Evolutionary conservation across 2,888 invertebrate species (phyloP).

Genomic region (Cataglyphis cursor): DNA sequence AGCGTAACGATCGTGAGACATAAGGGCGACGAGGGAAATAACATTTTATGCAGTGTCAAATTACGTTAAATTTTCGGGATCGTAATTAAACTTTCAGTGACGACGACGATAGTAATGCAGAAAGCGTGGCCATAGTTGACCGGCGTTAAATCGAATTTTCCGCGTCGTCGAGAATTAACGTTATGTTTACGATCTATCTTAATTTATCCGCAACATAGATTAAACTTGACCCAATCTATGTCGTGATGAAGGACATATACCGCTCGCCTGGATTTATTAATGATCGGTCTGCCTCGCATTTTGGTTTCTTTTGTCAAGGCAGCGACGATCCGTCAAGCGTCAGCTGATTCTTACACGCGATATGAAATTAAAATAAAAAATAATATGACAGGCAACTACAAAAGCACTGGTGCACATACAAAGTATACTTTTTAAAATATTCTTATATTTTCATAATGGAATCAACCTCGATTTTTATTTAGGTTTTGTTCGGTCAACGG

Average conservation of each 20-base stretch:
- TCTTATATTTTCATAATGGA: neutral
- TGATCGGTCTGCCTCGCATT: slow-evolving; percentile 46
- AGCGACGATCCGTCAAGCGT: slow-evolving; percentile 56
- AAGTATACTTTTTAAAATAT: neutral
- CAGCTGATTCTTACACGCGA: slow-evolving; percentile 17
- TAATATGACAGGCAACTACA: neutral
- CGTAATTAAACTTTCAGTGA: slow-evolving; percentile 45
- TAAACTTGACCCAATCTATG: slow-evolving; percentile 52
- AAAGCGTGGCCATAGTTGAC: slow-evolving; percentile 46
- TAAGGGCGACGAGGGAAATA: slow-evolving; percentile 23
- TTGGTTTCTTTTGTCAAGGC: slow-evolving; percentile 5
- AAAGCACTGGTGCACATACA: neutral
- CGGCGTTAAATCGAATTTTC: slow-evolving; percentile 55
- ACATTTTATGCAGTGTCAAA: slow-evolving; percentile 51
- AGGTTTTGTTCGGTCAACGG: neutral
- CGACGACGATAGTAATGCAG: slow-evolving; percentile 46
- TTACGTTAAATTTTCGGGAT: slow-evolving; percentile 54
- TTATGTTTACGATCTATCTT: slow-evolving; percentile 63
- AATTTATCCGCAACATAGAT: slow-evolving; percentile 53
- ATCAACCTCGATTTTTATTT: neutral
- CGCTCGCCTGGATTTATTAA: slow-evolving; percentile 56
- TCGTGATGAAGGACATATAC: slow-evolving; percentile 43
- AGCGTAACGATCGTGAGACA: slow-evolving; percentile 22
- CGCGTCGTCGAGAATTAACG: slow-evolving; percentile 34
- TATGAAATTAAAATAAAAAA: slow-evolving; percentile 11